phyloP scores from a whole-genome alignment of 2,113 vertebrate species.

The Ammospiza caudacuta region DNA sequence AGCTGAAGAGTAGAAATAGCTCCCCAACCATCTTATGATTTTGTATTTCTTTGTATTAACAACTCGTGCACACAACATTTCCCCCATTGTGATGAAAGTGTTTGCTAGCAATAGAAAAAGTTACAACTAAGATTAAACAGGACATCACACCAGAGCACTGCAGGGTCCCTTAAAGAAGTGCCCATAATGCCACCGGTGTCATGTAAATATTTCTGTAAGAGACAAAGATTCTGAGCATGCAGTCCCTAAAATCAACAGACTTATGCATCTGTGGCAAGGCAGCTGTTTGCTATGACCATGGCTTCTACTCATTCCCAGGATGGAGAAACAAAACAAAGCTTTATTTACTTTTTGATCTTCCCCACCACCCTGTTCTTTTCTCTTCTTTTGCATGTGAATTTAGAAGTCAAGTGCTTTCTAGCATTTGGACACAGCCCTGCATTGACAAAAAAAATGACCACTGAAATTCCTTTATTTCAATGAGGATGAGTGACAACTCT shows the following conservation, averaged over 20 bases:
- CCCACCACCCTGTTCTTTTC: accelerated
- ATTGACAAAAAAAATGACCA: background rate
- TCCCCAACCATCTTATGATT: background rate
- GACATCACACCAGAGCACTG: background rate
- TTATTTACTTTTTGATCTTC: background rate
- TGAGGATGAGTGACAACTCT: background rate
- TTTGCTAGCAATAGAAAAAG: background rate
- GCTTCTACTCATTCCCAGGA: background rate
- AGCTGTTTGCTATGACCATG: background rate
- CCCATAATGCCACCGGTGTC: background rate
- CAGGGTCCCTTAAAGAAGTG: background rate
- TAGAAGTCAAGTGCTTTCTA: background rate
- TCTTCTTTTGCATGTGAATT: background rate
- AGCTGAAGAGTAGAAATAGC: background rate
- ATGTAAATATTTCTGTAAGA: background rate
- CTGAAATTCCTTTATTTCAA: background rate
- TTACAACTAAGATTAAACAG: background rate
- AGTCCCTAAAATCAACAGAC: background rate
- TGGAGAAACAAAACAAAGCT: background rate
- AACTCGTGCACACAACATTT: background rate
- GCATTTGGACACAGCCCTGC: background rate
- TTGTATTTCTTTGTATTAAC: background rate
- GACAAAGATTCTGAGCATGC: background rate
- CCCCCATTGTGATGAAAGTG: background rate
- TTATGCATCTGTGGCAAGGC: background rate